phyloP scores from a whole-genome alignment of 2,113 vertebrate species.

The Pholis gunnellus region DNA sequence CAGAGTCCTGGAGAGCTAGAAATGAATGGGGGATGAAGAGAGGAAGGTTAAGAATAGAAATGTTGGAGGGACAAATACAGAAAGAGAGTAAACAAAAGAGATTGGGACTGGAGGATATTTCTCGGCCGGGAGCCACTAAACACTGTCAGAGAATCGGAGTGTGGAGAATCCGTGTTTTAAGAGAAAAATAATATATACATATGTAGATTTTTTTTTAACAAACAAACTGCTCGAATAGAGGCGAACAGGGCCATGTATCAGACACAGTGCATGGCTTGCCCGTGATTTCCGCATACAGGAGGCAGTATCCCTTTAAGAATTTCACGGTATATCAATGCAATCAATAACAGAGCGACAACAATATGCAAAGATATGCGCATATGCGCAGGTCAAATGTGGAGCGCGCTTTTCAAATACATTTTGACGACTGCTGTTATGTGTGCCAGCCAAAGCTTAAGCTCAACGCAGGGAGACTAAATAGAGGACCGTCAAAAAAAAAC shows the following conservation, averaged over 20 bases:
- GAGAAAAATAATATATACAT: constrained; percentile 30
- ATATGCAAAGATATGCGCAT: constrained; percentile 87
- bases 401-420: constrained; percentile 86
- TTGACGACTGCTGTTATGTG: constrained; percentile 84
- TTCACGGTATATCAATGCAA: constrained; percentile 85
- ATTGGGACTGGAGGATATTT: constrained; percentile 24
- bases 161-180: constrained; percentile 21
- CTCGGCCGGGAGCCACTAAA: constrained; percentile 8
- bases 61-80: constrained; percentile 61
- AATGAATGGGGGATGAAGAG: constrained; percentile 76
- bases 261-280: constrained; percentile 54
- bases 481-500: constrained; percentile 74
- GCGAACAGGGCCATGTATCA: constrained; percentile 17
- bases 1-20: constrained; percentile 77
- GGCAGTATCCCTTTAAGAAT: constrained; percentile 84
- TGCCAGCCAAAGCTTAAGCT: constrained; percentile 74
- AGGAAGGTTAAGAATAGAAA: constrained; percentile 80
- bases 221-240: constrained; percentile 42
- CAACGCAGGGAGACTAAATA: constrained; percentile 33
- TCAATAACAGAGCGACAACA: constrained; percentile 85
- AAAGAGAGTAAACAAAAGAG: constrained; percentile 59
- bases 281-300: constrained; percentile 79
- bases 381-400: constrained; percentile 86
- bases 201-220: background rate
- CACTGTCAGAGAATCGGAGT: constrained; percentile 9